phyloP scores from a whole-genome alignment of 2,797 vertebrate genomes.

The Calcarius lapponicus region DNA sequence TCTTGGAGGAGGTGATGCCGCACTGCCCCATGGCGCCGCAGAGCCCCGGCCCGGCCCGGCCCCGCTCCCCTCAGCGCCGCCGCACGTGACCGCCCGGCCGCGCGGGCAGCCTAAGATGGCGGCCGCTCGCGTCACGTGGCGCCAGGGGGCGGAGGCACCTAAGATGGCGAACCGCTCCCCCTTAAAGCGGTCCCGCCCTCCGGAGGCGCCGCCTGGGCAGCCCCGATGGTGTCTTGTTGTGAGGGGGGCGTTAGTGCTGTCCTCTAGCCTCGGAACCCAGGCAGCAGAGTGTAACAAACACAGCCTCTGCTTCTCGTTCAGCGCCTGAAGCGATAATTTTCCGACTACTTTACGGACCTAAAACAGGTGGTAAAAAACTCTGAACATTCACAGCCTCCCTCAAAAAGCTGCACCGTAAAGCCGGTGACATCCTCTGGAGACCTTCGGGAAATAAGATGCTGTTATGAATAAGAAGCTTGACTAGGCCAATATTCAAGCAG shows the following conservation, averaged over 20 bases:
- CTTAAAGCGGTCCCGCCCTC: neutral
- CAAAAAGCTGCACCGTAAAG: too few relatives aligned
- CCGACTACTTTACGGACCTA: neutral
- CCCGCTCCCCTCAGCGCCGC: neutral
- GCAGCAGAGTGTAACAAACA: neutral
- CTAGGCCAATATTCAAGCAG: too few relatives aligned
- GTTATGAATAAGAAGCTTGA: too few relatives aligned
- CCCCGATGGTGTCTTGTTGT: fast-evolving
- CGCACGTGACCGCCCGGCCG: neutral
- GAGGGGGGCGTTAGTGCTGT: fast-evolving
- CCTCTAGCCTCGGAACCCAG: fast-evolving
- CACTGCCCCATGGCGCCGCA: slow-evolving; percentile 88
- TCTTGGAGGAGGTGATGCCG: slow-evolving; percentile 98
- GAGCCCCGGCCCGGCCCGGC: slow-evolving; percentile 11
- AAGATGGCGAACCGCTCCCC: slow-evolving; percentile 48
- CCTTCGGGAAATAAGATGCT: too few relatives aligned
- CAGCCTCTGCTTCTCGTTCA: neutral
- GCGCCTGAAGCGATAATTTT: neutral
- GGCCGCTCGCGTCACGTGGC: slow-evolving; percentile 13
- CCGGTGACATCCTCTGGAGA: fast-evolving
- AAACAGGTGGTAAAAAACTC: neutral
- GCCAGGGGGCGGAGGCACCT: neutral
- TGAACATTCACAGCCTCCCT: neutral
- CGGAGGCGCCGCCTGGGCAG: fast-evolving
- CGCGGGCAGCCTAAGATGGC: slow-evolving; percentile 44